phyloP scores from a whole-genome alignment of 2,113 vertebrate species.

The Glareola pratincola region DNA sequence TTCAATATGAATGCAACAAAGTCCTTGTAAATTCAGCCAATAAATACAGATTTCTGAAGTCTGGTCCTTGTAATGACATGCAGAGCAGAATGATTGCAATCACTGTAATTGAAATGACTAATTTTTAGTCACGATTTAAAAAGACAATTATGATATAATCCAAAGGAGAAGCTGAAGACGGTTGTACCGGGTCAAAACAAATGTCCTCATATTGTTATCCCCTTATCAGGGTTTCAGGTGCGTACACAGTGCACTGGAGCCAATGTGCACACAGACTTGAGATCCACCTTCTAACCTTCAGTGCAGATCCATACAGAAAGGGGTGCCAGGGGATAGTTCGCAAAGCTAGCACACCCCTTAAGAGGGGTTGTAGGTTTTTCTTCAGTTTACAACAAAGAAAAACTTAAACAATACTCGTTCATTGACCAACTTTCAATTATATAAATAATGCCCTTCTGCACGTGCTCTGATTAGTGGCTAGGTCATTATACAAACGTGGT shows the following conservation, averaged over 20 bases:
- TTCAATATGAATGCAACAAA: neutral
- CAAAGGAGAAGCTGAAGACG: neutral
- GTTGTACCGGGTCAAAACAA: neutral
- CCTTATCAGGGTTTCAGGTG: neutral
- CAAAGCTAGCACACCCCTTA: neutral
- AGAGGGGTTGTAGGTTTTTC: neutral
- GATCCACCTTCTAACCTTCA: neutral
- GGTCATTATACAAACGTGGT: neutral
- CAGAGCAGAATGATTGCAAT: neutral
- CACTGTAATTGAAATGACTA: neutral
- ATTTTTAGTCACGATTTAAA: neutral
- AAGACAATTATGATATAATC: neutral
- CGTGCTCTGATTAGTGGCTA: neutral
- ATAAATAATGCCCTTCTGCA: neutral
- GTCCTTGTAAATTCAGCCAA: neutral
- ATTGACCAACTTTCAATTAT: neutral
- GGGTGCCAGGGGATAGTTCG: neutral
- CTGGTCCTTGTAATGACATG: neutral
- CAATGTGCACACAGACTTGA: neutral
- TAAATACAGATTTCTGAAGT: neutral
- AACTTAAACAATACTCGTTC: neutral
- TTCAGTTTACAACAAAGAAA: neutral
- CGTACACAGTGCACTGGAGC: no score
- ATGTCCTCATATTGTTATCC: neutral
- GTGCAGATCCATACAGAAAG: neutral